These are phyloP conservation scores for Agriopis marginaria DNA, from an alignment of 2,888 invertebrate genomes.

Conservation along the genomic window DNA sequence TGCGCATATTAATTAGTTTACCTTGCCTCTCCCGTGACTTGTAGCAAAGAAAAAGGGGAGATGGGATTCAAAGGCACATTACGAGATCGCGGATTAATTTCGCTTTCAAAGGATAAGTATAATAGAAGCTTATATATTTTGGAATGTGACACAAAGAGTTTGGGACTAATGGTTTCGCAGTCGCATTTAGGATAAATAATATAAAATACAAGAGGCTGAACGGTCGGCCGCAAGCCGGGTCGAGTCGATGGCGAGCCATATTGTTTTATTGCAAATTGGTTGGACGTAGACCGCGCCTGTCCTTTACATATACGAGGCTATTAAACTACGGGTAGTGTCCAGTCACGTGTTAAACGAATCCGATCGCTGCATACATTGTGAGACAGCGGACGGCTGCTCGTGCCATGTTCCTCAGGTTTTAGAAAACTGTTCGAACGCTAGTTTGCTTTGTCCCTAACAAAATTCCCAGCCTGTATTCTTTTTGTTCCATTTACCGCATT, in stretches of 20 bases:
- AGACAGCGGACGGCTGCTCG: conserved; percentile 58
- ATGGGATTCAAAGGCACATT: conserved; percentile 49
- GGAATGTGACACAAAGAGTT: conserved; percentile 68
- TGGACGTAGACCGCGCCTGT: conserved; percentile 82
- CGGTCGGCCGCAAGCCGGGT: conserved; percentile 64
- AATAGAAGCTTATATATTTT: conserved; percentile 47
- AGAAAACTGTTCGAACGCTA: conserved; percentile 57
- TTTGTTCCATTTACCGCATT: conserved; percentile 28
- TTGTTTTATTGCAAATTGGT: conserved; percentile 87
- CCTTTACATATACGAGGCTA: conserved; percentile 85
- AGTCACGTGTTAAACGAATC: conserved; percentile 86
- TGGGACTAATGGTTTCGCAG: conserved; percentile 64
- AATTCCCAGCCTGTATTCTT: conserved; percentile 42
- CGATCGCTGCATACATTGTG: conserved; percentile 78
- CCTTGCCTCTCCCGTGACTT: conserved; percentile 51
- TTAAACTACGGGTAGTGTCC: conserved; percentile 81
- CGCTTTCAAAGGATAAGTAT: conserved; percentile 38
- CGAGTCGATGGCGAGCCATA: conserved; percentile 72
- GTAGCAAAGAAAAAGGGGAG: conserved; percentile 47
- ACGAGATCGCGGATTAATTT: conserved; percentile 61
- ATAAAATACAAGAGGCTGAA: conserved; percentile 55
- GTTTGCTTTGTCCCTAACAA: conserved; percentile 46
- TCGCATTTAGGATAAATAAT: conserved; percentile 62
- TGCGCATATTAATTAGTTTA: conserved; percentile 64
- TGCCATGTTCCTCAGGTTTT: conserved; percentile 62